Evolutionary conservation across 2,888 invertebrate genomes (phyloP), one percentile per base, ranked within the genome.

Genomic region (Drosophila parthenogenetica): DNA sequence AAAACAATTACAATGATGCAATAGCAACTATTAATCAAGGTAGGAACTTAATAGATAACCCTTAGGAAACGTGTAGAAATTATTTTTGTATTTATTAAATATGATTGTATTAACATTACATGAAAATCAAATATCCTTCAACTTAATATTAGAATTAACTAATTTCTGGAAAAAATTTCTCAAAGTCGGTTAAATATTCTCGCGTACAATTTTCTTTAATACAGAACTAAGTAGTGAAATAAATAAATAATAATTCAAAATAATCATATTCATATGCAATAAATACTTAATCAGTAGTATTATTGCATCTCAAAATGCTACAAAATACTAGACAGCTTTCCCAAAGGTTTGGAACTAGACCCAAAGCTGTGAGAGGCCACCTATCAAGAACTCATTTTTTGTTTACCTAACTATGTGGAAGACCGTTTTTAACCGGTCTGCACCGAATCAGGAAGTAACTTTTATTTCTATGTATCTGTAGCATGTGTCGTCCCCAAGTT

Each of bases 371-470:
- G 16, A 4, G 11, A 29, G 35, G 17, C 49, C 35, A 49, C 35
- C 49, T 35, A 49, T 29, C 54, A 5, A 35, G 32, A 40, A 25
- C 16, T 40, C 16, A 3, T 17, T 14, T 40, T 39, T 16, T 17
- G 11, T 40, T 39, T 16, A 25, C 42, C 48, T 59, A 54, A 35
- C 58, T 54, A 42, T 68, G 65, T 66, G 14, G 11, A 45, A 49
- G 37, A 39, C 50, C 29, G 39, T 50, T 51, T 54, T 63, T 29
- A 62, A 58, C 63, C 68, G 73, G 69, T 74, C 60, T 29, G 22
- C 49, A 77, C 43, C 77, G 77, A 86, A 88, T 89, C 88, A 88
- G 88, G 88, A 88, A 88, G 88, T 88, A 73, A 83, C 73, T 83
- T 85, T 76, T 77, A 73, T 76, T 73, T 78, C 66, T 35, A 76